phyloP scores from a whole-genome alignment of 64 coral and sea anemone genomes.

The Hydrozoanthus tunicans region DNA sequence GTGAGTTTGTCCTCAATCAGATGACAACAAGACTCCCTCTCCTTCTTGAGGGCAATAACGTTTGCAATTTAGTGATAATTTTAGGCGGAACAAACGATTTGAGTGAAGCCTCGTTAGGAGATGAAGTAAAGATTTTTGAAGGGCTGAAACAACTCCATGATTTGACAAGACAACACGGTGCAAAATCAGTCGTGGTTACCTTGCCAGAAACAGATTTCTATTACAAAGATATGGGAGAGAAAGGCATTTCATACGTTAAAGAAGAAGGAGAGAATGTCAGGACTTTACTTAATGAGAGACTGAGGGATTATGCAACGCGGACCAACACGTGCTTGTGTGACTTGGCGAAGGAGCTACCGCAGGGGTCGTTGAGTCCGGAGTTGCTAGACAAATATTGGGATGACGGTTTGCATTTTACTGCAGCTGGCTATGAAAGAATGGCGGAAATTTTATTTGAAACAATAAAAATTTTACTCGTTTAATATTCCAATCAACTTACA shows the following conservation, averaged over 20 bases:
- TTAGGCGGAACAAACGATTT: slow-evolving; percentile 91
- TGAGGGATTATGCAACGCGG: slow-evolving; percentile 31
- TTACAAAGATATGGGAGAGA: slow-evolving; percentile 63
- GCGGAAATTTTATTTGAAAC: slow-evolving; percentile 41
- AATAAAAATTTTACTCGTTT: slow-evolving; percentile 15
- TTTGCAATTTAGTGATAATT: slow-evolving; percentile 79
- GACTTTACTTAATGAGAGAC: slow-evolving; percentile 65
- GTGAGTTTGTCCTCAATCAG: slow-evolving; percentile 66
- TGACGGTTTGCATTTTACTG: slow-evolving; percentile 64
- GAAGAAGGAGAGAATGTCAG: slow-evolving; percentile 69
- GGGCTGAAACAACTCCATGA: slow-evolving; percentile 57
- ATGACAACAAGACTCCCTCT: slow-evolving; percentile 65
- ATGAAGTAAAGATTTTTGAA: slow-evolving; percentile 66
- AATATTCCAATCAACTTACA: no score
- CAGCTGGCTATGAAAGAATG: slow-evolving; percentile 56
- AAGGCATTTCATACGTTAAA: slow-evolving; percentile 82
- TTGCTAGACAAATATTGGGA: slow-evolving; percentile 68
- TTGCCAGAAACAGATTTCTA: slow-evolving; percentile 83
- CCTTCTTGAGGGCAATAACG: slow-evolving; percentile 40
- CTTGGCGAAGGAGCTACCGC: slow-evolving; percentile 65
- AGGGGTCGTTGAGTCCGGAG: slow-evolving; percentile 40
- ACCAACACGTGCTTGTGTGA: slow-evolving; percentile 64
- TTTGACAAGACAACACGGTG: slow-evolving; percentile 14
- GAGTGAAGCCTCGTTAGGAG: slow-evolving; percentile 48
- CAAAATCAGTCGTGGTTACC: slow-evolving; percentile 62